Evolutionary conservation across 1,140 invertebrate genomes (phyloP).

Genomic region (Brachionus rotundiformis): DNA sequence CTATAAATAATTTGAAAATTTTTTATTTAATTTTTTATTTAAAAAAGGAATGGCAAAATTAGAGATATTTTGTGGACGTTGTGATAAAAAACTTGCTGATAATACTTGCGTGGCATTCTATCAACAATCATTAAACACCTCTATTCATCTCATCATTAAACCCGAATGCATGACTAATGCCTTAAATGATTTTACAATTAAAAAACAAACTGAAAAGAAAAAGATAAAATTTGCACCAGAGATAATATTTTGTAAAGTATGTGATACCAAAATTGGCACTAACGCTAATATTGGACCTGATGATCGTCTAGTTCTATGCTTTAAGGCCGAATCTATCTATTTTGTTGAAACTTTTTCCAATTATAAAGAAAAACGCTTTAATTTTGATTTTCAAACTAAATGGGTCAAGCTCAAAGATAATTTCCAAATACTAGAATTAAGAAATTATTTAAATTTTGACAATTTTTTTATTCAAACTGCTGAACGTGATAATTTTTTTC

Average conservation of each 20-base stretch:
- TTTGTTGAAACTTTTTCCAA: background rate
- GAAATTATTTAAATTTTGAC: constrained; percentile 1
- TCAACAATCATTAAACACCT: background rate
- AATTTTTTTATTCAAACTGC: background rate
- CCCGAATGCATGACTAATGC: background rate
- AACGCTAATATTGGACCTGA: constrained; percentile 13
- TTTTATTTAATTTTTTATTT: background rate
- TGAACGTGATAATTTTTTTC: background rate
- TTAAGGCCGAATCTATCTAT: background rate
- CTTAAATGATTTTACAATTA: background rate
- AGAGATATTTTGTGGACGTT: background rate
- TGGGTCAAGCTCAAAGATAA: background rate
- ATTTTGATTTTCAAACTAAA: background rate
- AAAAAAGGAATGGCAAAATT: constrained; percentile 30
- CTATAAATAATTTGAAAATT: no score
- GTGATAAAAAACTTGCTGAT: background rate
- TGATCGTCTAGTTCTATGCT: background rate
- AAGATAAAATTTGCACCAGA: constrained; percentile 4
- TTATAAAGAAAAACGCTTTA: background rate
- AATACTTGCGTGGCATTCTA: background rate
- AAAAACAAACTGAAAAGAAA: constrained; percentile 35
- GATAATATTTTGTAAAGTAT: constrained; percentile 17
- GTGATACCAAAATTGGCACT: background rate
- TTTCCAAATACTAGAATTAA: background rate
- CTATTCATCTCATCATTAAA: background rate